A percentile compares a stretch with the other conserved stretches of the same genome.
Conservation (phyloP, 2,888 invertebrate genomes). For the Antheraea yamamai region DNA sequence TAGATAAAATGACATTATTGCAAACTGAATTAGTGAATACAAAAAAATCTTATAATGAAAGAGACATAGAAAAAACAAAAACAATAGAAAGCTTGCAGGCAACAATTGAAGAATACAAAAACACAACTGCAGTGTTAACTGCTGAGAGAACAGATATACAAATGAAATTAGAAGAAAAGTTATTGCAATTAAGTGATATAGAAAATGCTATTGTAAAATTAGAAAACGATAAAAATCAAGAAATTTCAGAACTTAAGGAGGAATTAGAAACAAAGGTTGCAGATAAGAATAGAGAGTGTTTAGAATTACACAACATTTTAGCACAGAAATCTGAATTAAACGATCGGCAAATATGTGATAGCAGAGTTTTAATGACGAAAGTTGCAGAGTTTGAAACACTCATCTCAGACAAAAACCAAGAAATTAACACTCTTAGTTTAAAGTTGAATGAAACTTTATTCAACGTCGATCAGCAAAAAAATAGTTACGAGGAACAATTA, state of each 20-base stretch:
- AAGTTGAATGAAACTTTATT: conserved; percentile 41
- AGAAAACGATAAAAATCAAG: conserved; percentile 39
- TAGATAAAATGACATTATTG: conserved; percentile 45
- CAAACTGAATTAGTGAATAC: conserved; percentile 44
- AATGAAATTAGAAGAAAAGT: conserved; percentile 34
- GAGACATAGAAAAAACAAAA: conserved; percentile 36
- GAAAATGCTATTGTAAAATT: conserved; percentile 41
- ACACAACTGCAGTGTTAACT: conserved; percentile 17
- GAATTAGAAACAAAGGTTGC: conserved; percentile 32
- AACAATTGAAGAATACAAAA: conserved; percentile 41
- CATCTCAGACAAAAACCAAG: conserved; percentile 40
- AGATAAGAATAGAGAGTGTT: conserved; percentile 44
- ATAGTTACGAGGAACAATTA: conserved; percentile 69
- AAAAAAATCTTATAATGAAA: conserved; percentile 40
- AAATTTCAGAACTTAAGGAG: conserved; percentile 42
- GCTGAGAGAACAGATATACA: conserved; percentile 20
- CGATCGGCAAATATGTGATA: conserved; percentile 40
- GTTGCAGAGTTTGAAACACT: conserved; percentile 41
- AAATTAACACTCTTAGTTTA: conserved; percentile 39
- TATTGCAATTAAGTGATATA: conserved; percentile 35
- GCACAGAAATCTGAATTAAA: conserved; percentile 42
- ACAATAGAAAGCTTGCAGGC: conserved; percentile 43
- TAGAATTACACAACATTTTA: conserved; percentile 38
- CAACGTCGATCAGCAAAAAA: conserved; percentile 48
- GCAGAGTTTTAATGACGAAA: conserved; percentile 37